Base-by-base conservation (phyloP, 2,113 vertebrate species). In the Muntiacus muntjak region DNA sequence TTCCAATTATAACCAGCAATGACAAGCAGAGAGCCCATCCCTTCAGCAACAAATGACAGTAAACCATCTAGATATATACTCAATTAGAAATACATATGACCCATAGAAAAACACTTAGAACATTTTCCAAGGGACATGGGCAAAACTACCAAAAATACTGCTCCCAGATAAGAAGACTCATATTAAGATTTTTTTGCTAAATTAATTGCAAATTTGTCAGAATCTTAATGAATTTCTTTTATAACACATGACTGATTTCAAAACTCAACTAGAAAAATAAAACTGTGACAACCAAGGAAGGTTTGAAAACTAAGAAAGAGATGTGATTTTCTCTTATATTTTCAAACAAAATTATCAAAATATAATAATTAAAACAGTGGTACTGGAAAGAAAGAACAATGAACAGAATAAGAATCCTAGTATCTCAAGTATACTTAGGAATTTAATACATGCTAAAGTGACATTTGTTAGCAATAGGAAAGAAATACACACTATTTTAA, bases 261-360 rank as follows among this genome's bases (percentile, higher is more conserved):
- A 90, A 97, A 26, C 47, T 92, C 9, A 89, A 86, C 7, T 82
- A 95, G 55, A 83, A 97, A 97, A 96, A 91, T 87, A 97, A 96
- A 96, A 85, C 33, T 91, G 14, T 17, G 64, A 45, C 78, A 86
- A 78, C 71, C 19, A 54, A 84, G 76, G 67, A 17, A n/a, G 10
- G 57, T 85, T 52, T 82, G 28, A 85, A 82, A 96, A 81, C 16
- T 94, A 92, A 90, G 4, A 85, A 28, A 93, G 1, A 94, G 26
- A 88, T 83, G 28, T 89, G 25, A 87, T 89, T 62, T 94, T 28
- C 21, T 55, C 4, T 89, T 50, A 52, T 76, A 26, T 40, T 71
- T 97, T 89, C 19, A 85, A 86, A 89, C n/a, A 19, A 81, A n/a
- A 50, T 40, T 84, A 60, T 85, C 14, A 92, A 94, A 97, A 92